Conservation (phyloP, 1,140 invertebrate genomes). For the Tetramorium simillimum region DNA sequence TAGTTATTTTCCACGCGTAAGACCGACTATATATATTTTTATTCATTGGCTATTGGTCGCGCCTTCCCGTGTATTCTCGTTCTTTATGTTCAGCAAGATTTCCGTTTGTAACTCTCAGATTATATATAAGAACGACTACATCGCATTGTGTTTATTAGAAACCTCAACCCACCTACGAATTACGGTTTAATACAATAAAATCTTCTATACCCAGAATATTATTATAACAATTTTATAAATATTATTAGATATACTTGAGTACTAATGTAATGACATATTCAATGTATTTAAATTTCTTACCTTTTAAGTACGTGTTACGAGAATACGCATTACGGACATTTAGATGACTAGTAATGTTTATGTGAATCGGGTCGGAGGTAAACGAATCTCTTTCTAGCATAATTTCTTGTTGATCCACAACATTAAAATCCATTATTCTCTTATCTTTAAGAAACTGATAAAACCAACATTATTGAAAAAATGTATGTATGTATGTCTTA, state of each 20-base stretch:
- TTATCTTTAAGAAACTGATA: not conserved
- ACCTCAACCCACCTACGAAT: no score
- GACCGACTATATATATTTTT: no score
- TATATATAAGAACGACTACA: no score
- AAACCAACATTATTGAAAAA: not conserved
- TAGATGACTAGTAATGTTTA: not conserved
- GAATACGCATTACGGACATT: not conserved
- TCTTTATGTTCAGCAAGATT: no score
- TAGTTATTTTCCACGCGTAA: no score
- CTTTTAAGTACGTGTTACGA: not conserved
- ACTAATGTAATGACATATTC: not conserved
- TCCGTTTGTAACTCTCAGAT: no score
- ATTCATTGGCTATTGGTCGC: no score
- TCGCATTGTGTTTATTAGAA: no score
- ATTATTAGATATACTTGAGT: not conserved
- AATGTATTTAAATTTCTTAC: not conserved
- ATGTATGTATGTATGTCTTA: not conserved
- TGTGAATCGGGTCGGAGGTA: not conserved
- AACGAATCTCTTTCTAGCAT: not conserved
- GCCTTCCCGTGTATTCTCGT: no score
- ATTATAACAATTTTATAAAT: not conserved
- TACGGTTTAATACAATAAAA: not conserved
- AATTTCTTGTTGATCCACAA: not conserved
- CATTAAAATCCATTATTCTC: conserved; percentile 16
- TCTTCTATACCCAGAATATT: not conserved